These are phyloP conservation scores for Varanus salvator DNA, from an alignment of 2,113 vertebrate genomes.

Conservation along the genomic window DNA sequence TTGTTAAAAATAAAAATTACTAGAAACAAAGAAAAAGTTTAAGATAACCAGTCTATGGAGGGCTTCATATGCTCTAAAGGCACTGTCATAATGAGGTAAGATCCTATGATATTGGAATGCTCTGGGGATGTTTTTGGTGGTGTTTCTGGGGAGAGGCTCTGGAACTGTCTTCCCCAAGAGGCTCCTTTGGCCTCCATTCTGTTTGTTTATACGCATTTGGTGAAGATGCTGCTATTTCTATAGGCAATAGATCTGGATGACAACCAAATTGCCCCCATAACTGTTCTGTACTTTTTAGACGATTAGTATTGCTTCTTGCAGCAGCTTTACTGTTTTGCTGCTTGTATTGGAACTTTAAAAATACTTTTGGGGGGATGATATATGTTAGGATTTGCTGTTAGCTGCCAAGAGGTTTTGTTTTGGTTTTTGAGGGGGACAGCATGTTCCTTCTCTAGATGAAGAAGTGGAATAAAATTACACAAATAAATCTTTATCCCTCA, in stretches of 20 bases:
- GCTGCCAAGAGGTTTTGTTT: too few species aligned
- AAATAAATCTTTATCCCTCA: not conserved
- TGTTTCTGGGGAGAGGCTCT: not conserved
- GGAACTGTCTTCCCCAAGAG: not conserved
- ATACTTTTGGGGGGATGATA: too few species aligned
- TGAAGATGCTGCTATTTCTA: not conserved
- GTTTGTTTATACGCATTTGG: not conserved
- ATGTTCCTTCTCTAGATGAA: not conserved
- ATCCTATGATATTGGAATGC: too few species aligned
- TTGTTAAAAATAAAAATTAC: too few species aligned
- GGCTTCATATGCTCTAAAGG: not conserved
- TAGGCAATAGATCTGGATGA: not conserved
- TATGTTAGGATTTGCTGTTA: not conserved
- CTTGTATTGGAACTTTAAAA: not conserved
- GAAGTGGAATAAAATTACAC: not conserved
- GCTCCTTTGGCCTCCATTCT: not conserved
- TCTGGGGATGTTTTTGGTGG: not conserved
- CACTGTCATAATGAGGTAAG: not conserved
- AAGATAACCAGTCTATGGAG: not conserved
- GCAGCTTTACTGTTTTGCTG: not conserved
- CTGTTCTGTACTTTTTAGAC: not conserved
- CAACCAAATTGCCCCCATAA: not conserved
- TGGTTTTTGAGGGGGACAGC: too few species aligned
- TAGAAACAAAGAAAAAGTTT: not conserved
- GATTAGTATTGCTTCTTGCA: not conserved